A percentile compares a stretch with the other conserved stretches of the same genome.
Evolutionary conservation across 2,888 invertebrate genomes (phyloP).

Genomic region (Matsumyia berberina): DNA sequence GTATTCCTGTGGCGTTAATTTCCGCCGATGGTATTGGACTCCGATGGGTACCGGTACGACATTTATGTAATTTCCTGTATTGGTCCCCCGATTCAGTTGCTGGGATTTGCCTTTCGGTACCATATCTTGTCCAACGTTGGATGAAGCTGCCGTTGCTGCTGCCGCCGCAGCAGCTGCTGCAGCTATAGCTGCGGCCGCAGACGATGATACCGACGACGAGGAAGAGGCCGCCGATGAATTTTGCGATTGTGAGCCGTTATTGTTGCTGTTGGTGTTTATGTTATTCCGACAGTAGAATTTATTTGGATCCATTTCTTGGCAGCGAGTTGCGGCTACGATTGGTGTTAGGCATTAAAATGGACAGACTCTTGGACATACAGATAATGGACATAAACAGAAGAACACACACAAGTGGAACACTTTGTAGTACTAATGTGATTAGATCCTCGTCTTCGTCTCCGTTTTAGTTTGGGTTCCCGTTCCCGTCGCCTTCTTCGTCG

Average conservation of each 20-base stretch:
- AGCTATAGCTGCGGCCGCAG: constrained; percentile 76
- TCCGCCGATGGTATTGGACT: constrained; percentile 83
- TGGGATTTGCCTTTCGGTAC: constrained; percentile 77
- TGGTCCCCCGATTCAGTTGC: constrained; percentile 78
- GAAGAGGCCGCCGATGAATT: constrained; percentile 78
- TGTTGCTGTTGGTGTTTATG: constrained; percentile 54
- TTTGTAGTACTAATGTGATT: constrained; percentile 4
- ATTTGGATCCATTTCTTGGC: constrained; percentile 81
- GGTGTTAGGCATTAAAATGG: constrained; percentile 73
- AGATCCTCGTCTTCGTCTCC: constrained; percentile 4
- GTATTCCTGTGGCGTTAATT: constrained; percentile 83
- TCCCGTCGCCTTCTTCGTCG: constrained; percentile 15
- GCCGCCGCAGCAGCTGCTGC: constrained; percentile 78
- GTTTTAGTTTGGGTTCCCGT: no score
- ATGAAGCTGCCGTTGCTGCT: constrained; percentile 71
- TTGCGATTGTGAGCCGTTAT: constrained; percentile 76
- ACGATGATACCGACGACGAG: constrained; percentile 78
- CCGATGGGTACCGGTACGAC: constrained; percentile 83
- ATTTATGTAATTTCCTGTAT: constrained; percentile 83
- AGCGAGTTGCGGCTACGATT: constrained; percentile 45
- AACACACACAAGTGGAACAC: constrained; percentile 1
- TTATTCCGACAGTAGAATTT: constrained; percentile 81
- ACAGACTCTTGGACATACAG: constrained; percentile 69
- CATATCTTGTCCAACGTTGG: constrained; percentile 76
- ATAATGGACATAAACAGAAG: constrained; percentile 60